Evolutionary conservation across 2,888 invertebrate species (phyloP).

Genomic region (Agrypnus murinus): DNA sequence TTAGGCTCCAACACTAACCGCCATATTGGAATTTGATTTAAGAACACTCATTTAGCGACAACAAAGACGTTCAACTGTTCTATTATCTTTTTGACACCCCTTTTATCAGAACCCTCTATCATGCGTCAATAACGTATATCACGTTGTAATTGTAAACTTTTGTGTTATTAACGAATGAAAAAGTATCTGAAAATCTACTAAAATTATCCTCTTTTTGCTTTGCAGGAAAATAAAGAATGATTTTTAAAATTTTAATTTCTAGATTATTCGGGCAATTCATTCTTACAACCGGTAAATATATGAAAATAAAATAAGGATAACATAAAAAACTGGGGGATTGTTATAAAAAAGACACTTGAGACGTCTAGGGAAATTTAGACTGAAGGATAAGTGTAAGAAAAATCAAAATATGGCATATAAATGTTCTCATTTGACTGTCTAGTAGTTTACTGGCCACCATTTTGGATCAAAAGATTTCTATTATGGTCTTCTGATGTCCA

Average conservation of each 20-base stretch:
- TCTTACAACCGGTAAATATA: neutral
- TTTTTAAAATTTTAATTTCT: neutral
- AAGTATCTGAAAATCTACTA: conserved; percentile 1
- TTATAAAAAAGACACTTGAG: conserved; percentile 4
- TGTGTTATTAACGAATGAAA: conserved; percentile 4
- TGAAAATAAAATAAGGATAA: neutral
- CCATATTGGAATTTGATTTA: conserved; percentile 73
- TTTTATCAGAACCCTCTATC: conserved; percentile 65
- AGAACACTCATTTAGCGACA: conserved; percentile 71
- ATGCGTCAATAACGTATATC: conserved; percentile 47
- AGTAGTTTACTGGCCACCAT: conserved; percentile 36
- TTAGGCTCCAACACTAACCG: conserved; percentile 70
- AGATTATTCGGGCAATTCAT: neutral
- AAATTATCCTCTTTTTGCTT: neutral
- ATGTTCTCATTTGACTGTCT: conserved; percentile 47
- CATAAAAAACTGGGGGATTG: too few relatives aligned
- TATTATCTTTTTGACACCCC: conserved; percentile 69
- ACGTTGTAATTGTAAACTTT: conserved; percentile 42
- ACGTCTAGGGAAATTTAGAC: conserved; percentile 32
- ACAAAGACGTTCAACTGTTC: conserved; percentile 71
- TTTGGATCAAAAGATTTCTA: conserved; percentile 51
- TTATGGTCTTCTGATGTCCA: conserved; percentile 50
- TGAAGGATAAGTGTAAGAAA: conserved; percentile 29
- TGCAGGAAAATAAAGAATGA: too few relatives aligned
- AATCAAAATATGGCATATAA: conserved; percentile 52